Base-by-base conservation (phyloP, 2,888 invertebrate species). In the Cryptocephalus moraei region DNA sequence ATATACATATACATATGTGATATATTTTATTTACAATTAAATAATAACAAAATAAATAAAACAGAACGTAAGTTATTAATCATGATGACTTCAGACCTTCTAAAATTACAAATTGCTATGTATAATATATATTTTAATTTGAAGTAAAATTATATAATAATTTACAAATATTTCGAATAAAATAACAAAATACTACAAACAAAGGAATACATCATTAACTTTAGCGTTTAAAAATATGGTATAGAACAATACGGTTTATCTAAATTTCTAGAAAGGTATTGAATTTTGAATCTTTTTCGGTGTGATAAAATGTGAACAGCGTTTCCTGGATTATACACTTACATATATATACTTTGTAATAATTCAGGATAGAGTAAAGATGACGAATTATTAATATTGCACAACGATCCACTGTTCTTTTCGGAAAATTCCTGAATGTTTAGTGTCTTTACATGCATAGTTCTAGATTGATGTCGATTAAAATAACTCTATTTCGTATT, bases 1-100 rank as follows among this genome's bases (percentile, higher is more conserved):
- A 22, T 22, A 22, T 22, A 22, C 22, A 64, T 68, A 62, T 67
- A 67, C 65, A 68, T 62, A 65, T 61, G 60, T 69, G 62, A 66
- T 67, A 66, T 67, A 10, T 61, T 61, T 64, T 69, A 69, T 69
- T 61, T 69, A 68, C 67, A 68, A 56, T 36, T 12, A 36, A 12
- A 63, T 60, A 64, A 66, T 64, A 58, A 63, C 64, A 57, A 63
- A 64, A 65, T 62, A 65, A 63, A 66, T 66, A 67, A 64, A 54
- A 65, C 50, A 53, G 54, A 54, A 53, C 54, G 55, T 54, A 58
- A n/a, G n/a, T n/a, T n/a, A n/a, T 48, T 54, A 11, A 33, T 22
- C 33, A 58, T 59, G 53, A 62, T 62, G 66, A 64, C 63, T 64
- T 64, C 60, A 62, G 60, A 62, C 56, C 56, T 60, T 45, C 12